A percentile compares a stretch with the other conserved stretches of the same genome.
Evolutionary conservation across 2,888 invertebrate species (phyloP).

Genomic region (Caenorhabditis zanzibari): DNA sequence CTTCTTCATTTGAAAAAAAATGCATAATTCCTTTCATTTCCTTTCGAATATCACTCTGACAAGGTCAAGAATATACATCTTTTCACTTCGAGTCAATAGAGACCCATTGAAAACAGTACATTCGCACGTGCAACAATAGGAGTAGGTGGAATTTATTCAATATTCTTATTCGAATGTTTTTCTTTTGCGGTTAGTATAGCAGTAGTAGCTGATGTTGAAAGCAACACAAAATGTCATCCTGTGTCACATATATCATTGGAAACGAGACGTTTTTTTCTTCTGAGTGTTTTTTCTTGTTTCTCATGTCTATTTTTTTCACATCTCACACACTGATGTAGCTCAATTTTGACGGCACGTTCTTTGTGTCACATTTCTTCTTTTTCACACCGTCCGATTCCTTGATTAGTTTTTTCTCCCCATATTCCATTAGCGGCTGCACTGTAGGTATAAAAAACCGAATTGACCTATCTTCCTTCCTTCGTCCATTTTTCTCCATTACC

Average conservation of each 20-base stretch:
- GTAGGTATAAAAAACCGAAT: slow-evolving; percentile 27
- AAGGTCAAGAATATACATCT: slow-evolving; percentile 51
- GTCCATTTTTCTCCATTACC: slow-evolving; percentile 13
- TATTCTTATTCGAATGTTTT: slow-evolving; percentile 1
- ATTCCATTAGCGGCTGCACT: slow-evolving; percentile 26
- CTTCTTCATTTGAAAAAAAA: slow-evolving; percentile 28
- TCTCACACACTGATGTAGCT: not conserved
- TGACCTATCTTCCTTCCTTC: slow-evolving; percentile 24
- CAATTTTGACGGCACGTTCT: slow-evolving; percentile 20
- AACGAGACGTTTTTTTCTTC: slow-evolving; percentile 38
- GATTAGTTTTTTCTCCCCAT: slow-evolving; percentile 6
- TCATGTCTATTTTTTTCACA: slow-evolving; percentile 21
- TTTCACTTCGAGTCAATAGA: slow-evolving; percentile 8
- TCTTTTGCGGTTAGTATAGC: slow-evolving; percentile 33
- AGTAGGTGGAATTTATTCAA: slow-evolving; percentile 15
- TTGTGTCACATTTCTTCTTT: slow-evolving; percentile 9
- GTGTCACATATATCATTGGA: slow-evolving; percentile 55
- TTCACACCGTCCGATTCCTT: not conserved
- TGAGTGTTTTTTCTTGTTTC: slow-evolving; percentile 16
- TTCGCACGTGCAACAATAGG: slow-evolving; percentile 13
- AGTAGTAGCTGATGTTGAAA: slow-evolving; percentile 43
- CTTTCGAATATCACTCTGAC: slow-evolving; percentile 10
- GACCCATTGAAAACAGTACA: slow-evolving; percentile 38
- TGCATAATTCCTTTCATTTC: slow-evolving; percentile 14
- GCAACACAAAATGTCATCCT: slow-evolving; percentile 52